phyloP scores from a whole-genome alignment of 1,140 invertebrate genomes.

The Heliothis virescens region DNA sequence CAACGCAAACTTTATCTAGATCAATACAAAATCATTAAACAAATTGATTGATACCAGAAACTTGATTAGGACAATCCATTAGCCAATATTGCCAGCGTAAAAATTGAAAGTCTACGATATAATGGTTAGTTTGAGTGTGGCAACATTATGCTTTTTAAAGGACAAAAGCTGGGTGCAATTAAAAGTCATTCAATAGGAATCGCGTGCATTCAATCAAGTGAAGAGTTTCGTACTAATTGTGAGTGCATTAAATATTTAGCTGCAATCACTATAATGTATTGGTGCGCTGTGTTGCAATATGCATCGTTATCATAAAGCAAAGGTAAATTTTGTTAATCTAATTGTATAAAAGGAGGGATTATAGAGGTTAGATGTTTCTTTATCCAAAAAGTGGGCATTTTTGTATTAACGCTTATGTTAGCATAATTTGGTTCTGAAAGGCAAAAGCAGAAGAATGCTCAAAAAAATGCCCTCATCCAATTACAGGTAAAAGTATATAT shows the following conservation, averaged over 20 bases:
- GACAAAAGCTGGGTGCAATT: slow-evolving; percentile 49
- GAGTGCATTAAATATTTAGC: slow-evolving; percentile 54
- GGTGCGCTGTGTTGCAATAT: slow-evolving; percentile 20
- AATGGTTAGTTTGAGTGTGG: slow-evolving; percentile 22
- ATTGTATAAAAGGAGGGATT: no score
- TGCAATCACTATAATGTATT: slow-evolving; percentile 53
- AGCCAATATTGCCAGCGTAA: slow-evolving; percentile 13
- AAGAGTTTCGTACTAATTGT: slow-evolving; percentile 52
- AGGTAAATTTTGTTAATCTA: no score
- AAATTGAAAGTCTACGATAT: slow-evolving; percentile 43
- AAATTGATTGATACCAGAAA: slow-evolving; percentile 35
- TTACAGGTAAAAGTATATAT: no score
- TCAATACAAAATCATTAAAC: slow-evolving; percentile 18
- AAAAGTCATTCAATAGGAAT: slow-evolving; percentile 50
- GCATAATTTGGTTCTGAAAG: no score
- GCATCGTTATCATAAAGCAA: background rate
- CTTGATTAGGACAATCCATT: slow-evolving; percentile 35
- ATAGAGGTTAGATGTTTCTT: no score
- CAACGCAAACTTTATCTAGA: background rate
- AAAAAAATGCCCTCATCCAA: no score
- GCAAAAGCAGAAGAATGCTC: no score
- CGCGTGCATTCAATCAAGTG: slow-evolving; percentile 54
- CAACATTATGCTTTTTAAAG: slow-evolving; percentile 52
- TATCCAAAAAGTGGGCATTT: no score
- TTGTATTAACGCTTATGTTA: no score